Conservation (phyloP, 2,888 invertebrate genomes). For the Drosophila colorata region DNA sequence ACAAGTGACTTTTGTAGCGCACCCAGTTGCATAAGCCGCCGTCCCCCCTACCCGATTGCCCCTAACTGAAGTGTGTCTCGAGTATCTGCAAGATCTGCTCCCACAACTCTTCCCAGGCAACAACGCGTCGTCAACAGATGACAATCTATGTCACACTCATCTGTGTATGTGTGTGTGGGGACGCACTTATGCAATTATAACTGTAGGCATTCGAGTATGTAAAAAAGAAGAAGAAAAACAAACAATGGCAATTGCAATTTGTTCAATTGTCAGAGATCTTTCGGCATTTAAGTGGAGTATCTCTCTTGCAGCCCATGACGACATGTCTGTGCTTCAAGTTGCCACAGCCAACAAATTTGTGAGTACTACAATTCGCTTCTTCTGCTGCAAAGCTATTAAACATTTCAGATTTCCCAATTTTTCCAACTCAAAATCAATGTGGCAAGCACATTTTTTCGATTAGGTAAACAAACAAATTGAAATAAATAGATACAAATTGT, state of each 20-base stretch:
- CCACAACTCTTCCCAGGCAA: constrained; percentile 50
- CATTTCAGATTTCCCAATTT: constrained; percentile 26
- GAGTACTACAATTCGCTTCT: neutral
- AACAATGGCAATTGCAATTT: constrained; percentile 67
- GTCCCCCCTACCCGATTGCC: neutral
- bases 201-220: constrained; percentile 68
- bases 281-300: constrained; percentile 54
- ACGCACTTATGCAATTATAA: constrained; percentile 77
- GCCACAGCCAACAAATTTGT: constrained; percentile 26
- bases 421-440: constrained; percentile 2
- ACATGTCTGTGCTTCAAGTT: constrained; percentile 24
- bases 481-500: neutral
- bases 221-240: constrained; percentile 36
- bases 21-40: constrained; percentile 44
- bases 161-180: constrained; percentile 17
- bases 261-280: constrained; percentile 63
- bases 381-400: constrained; percentile 2
- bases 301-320: constrained; percentile 36
- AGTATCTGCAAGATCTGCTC: constrained; percentile 46
- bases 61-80: constrained; percentile 25
- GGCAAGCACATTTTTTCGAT: constrained; percentile 2
- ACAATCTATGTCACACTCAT: constrained; percentile 53
- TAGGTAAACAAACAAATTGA: constrained; percentile 3
- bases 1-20: constrained; percentile 25
- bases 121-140: constrained; percentile 30